These are phyloP conservation scores for Archilochus colubris DNA, from an alignment of 2,113 vertebrate species.

Conservation along the genomic window DNA sequence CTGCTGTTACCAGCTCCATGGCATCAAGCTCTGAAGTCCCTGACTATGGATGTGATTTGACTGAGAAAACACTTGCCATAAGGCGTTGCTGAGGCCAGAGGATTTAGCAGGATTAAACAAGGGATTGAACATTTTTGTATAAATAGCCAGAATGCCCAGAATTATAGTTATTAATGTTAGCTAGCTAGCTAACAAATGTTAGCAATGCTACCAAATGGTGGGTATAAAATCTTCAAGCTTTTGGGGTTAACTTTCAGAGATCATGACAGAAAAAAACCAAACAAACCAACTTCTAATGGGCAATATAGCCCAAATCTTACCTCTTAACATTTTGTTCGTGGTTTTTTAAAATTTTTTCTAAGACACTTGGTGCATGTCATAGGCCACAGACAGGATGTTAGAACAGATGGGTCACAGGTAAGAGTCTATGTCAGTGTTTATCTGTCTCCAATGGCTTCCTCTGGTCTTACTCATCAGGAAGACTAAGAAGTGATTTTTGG, in stretches of 20 bases:
- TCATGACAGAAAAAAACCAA: neutral
- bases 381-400: neutral
- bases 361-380: neutral
- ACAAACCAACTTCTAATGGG: neutral
- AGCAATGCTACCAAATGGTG: neutral
- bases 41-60: neutral
- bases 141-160: slow-evolving; percentile 21
- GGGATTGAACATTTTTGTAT: neutral
- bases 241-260: neutral
- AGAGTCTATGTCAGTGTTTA: neutral
- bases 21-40: neutral
- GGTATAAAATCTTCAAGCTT: neutral
- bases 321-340: no score
- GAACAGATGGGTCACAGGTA: neutral
- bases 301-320: neutral
- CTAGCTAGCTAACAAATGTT: no score
- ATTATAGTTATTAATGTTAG: neutral
- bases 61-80: neutral
- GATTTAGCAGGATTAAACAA: slow-evolving; percentile 36
- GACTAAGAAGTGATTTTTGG: neutral
- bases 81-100: neutral
- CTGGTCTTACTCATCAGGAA: neutral
- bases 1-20: neutral
- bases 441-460: neutral
- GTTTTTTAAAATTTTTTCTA: neutral